Conservation (phyloP, 2,113 vertebrate genomes). For the Stigmatopora nigra region DNA sequence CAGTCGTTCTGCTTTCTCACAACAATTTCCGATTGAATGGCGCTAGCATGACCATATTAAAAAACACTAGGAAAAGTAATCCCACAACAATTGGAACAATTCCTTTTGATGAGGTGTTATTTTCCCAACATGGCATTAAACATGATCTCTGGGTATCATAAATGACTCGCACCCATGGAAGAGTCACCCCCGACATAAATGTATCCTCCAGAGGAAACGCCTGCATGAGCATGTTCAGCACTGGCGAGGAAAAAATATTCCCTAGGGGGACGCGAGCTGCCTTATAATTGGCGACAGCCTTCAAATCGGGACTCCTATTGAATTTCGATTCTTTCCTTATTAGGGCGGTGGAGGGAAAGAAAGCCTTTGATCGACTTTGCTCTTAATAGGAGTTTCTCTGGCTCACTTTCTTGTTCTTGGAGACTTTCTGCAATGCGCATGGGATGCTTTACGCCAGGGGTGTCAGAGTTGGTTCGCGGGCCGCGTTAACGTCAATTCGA, state of each 20-base stretch:
- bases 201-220: background rate
- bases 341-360: slow-evolving; percentile 30
- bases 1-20: slow-evolving; percentile 12
- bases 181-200: too few relatives aligned
- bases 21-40: background rate
- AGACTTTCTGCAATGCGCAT: background rate
- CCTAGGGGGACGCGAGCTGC: background rate
- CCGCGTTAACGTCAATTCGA: too few relatives aligned
- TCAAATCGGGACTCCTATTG: slow-evolving; percentile 30
- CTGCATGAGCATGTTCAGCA: background rate
- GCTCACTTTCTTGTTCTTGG: background rate
- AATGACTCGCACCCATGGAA: too few relatives aligned
- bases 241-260: background rate
- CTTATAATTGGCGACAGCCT: slow-evolving; percentile 47
- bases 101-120: slow-evolving; percentile 6
- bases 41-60: background rate
- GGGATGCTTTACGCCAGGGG: background rate
- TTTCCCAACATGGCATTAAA: background rate
- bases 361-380: slow-evolving; percentile 27
- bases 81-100: slow-evolving; percentile 11
- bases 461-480: too few relatives aligned
- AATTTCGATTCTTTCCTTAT: slow-evolving; percentile 35
- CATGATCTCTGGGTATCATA: slow-evolving; percentile 11
- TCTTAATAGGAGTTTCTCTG: slow-evolving; percentile 24
- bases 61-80: slow-evolving; percentile 6